Conservation (phyloP, 1,140 invertebrate genomes). For the Philotrypesis tridentata region DNA sequence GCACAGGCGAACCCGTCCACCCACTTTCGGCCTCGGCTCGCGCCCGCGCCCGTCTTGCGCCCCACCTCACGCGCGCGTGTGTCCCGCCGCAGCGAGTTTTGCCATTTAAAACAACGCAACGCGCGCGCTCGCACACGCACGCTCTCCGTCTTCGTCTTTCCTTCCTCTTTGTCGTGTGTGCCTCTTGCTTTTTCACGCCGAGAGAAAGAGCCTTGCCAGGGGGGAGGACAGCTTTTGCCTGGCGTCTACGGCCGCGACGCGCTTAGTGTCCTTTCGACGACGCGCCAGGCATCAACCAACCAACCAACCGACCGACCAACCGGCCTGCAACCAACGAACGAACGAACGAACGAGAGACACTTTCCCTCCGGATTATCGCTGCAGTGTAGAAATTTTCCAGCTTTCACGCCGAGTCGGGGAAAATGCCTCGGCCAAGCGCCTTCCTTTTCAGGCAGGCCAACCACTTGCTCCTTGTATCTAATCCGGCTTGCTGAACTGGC, state of each 20-base stretch:
- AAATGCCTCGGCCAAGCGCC: too few species aligned
- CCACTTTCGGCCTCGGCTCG: conserved; percentile 70
- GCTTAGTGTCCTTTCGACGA: conserved; percentile 32
- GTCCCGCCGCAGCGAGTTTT: conserved; percentile 24
- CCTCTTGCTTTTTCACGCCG: neutral
- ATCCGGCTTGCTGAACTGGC: too few species aligned
- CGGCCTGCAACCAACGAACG: too few species aligned
- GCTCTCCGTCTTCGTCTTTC: neutral
- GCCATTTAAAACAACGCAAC: conserved; percentile 50
- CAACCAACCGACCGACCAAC: too few species aligned
- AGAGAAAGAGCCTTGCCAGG: conserved; percentile 26
- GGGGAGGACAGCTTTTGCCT: neutral
- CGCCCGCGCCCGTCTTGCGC: conserved; percentile 42
- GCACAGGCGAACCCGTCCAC: conserved; percentile 69
- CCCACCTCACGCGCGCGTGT: conserved; percentile 14
- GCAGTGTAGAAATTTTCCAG: too few species aligned
- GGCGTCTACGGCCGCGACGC: neutral
- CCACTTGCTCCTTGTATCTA: too few species aligned
- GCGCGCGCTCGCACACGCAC: neutral
- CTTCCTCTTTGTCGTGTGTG: neutral
- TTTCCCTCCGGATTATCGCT: neutral
- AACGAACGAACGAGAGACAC: neutral
- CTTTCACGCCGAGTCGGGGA: too few species aligned
- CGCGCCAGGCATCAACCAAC: conserved; percentile 19
- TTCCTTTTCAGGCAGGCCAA: too few species aligned